These are phyloP conservation scores for Cyphomyrmex costatus DNA, from an alignment of 1,140 invertebrate species.

Conservation along the genomic window DNA sequence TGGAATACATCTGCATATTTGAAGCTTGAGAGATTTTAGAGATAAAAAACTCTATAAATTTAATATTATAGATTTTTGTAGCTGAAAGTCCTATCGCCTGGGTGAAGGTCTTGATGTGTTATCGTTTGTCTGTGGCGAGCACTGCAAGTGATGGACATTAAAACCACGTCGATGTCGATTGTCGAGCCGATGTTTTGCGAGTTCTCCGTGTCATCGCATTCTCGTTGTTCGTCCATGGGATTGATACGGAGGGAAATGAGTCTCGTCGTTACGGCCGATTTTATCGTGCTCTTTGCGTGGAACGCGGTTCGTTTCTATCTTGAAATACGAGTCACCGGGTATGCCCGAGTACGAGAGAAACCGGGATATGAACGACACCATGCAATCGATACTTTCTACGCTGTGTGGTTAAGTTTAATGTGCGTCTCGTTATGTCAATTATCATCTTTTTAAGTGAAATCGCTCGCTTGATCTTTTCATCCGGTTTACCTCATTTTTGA, in stretches of 20 bases:
- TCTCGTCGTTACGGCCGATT: slow-evolving; percentile 74
- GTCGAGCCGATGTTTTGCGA: slow-evolving; percentile 65
- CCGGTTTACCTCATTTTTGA: not conserved
- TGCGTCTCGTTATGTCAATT: slow-evolving; percentile 52
- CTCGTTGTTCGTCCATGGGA: slow-evolving; percentile 69
- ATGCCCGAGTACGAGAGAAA: slow-evolving; percentile 68
- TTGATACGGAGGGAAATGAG: slow-evolving; percentile 68
- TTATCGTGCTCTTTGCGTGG: slow-evolving; percentile 72
- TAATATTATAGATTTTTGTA: not conserved
- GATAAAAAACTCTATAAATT: not conserved
- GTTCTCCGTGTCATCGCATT: slow-evolving; percentile 64
- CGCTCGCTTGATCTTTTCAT: not conserved
- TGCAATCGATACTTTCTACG: slow-evolving; percentile 72
- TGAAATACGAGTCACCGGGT: slow-evolving; percentile 76
- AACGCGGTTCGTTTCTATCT: slow-evolving; percentile 70
- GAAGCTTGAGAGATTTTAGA: not conserved
- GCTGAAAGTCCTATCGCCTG: not conserved
- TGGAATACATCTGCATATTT: not conserved
- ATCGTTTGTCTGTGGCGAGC: slow-evolving; percentile 36
- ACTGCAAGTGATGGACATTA: slow-evolving; percentile 62
- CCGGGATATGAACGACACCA: slow-evolving; percentile 70
- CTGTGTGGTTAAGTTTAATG: slow-evolving; percentile 72
- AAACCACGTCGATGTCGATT: slow-evolving; percentile 70
- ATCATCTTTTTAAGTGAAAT: slow-evolving; percentile 39
- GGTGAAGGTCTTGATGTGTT: slow-evolving; percentile 19